A percentile compares a stretch with the other conserved stretches of the same genome.
Conservation (phyloP, 2,113 vertebrate species). For the Anoura caudifer region DNA sequence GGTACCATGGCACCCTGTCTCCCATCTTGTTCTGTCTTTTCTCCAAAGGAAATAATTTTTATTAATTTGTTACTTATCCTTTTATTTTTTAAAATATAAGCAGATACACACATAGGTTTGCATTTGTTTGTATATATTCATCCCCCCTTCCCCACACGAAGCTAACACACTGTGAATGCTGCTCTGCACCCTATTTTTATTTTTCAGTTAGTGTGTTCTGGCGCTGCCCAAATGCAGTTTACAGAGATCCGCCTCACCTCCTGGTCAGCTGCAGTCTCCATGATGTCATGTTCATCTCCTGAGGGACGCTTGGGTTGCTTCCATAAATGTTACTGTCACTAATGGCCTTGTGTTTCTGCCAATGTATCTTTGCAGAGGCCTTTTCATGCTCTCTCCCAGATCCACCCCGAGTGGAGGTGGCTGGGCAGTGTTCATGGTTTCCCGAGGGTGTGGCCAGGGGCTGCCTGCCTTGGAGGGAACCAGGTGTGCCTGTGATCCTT, state of each 20-base stretch:
- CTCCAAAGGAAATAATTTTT: not conserved
- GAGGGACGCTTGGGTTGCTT: not conserved
- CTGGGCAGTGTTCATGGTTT: not conserved
- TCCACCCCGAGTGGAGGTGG: not conserved
- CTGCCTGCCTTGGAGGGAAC: not conserved
- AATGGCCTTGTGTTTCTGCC: not conserved
- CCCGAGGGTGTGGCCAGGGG: not conserved
- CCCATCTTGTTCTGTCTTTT: not conserved
- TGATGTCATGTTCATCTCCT: rapidly evolving
- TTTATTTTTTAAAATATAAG: not conserved
- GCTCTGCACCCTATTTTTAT: not conserved
- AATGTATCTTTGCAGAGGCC: not conserved
- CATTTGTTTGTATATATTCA: not conserved
- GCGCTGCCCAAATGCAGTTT: rapidly evolving
- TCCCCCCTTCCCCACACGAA: not conserved
- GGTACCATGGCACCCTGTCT: not conserved
- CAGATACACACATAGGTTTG: not conserved
- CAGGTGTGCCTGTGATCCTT: not conserved
- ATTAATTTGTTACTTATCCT: not conserved
- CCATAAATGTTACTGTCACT: not conserved
- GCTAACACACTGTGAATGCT: not conserved
- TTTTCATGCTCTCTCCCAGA: not conserved
- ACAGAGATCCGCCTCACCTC: not conserved
- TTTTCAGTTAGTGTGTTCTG: not conserved
- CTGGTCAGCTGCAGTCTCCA: not conserved